Evolutionary conservation across 2,888 invertebrate species (phyloP).

Genomic region (Ariolimax columbianus): DNA sequence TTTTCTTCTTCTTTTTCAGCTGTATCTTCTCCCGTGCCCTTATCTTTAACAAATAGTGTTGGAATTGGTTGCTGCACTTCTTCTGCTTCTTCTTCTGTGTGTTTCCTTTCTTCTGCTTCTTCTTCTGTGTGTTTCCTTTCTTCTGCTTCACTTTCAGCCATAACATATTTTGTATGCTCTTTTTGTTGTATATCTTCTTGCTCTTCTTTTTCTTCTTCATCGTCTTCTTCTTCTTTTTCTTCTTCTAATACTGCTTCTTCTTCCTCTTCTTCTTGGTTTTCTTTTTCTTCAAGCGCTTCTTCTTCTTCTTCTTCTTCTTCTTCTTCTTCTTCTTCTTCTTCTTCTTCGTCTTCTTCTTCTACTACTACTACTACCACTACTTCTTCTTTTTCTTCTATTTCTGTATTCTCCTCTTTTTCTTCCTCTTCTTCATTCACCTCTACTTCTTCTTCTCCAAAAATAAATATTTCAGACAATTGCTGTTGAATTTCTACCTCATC

Average conservation of each 20-base stretch:
- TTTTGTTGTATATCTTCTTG: too few relatives aligned
- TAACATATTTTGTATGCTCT: too few relatives aligned
- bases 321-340: background rate
- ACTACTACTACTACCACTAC: background rate
- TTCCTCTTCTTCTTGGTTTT: background rate
- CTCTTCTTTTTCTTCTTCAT: too few relatives aligned
- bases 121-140: background rate
- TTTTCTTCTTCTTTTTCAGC: background rate
- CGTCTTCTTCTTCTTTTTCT: too few relatives aligned
- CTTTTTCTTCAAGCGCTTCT: background rate
- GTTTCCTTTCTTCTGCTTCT: background rate
- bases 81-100: background rate
- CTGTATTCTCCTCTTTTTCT: background rate
- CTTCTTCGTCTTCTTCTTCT: background rate
- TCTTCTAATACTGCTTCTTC: background rate
- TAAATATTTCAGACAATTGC: too few relatives aligned
- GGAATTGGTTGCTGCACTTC: too few relatives aligned
- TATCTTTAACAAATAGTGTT: too few relatives aligned
- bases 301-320: background rate
- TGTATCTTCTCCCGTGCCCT: background rate
- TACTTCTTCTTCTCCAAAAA: background rate
- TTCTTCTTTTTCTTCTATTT: slow-evolving; percentile 1
- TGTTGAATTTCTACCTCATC: too few relatives aligned
- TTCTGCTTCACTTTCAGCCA: too few relatives aligned
- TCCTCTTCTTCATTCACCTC: background rate